These are phyloP conservation scores for Belgica antarctica DNA, from an alignment of 2,888 invertebrate genomes.

Conservation along the genomic window DNA sequence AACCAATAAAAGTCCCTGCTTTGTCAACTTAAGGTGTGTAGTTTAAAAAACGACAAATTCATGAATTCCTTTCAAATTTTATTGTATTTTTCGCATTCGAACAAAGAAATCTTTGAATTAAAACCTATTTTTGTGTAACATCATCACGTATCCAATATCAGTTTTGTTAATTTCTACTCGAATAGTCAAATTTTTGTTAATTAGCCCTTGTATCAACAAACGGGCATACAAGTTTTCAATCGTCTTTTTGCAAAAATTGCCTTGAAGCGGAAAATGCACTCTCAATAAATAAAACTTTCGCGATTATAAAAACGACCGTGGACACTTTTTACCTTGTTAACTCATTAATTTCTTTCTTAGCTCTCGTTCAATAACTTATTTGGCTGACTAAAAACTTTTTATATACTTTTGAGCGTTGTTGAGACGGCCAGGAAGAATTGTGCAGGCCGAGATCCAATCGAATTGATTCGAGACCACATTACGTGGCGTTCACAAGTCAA, in stretches of 20 bases:
- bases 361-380: neutral
- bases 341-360: neutral
- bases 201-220: too few species aligned
- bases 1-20: too few species aligned
- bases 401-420: neutral
- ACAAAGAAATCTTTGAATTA: neutral
- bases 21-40: too few species aligned
- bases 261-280: neutral
- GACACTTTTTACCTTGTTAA: conserved; percentile 1
- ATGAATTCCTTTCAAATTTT: too few species aligned
- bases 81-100: neutral
- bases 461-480: too few species aligned
- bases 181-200: too few species aligned
- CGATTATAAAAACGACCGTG: neutral
- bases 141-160: neutral
- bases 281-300: neutral
- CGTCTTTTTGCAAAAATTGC: neutral
- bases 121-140: neutral
- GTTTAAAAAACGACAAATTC: too few species aligned
- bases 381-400: neutral
- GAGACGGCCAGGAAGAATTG: neutral
- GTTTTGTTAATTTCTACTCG: neutral
- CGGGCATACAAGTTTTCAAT: too few species aligned
- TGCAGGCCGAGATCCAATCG: too few species aligned
- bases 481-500: too few species aligned